Conservation (phyloP, 2,888 invertebrate species). For the Ormyrus thymus region DNA sequence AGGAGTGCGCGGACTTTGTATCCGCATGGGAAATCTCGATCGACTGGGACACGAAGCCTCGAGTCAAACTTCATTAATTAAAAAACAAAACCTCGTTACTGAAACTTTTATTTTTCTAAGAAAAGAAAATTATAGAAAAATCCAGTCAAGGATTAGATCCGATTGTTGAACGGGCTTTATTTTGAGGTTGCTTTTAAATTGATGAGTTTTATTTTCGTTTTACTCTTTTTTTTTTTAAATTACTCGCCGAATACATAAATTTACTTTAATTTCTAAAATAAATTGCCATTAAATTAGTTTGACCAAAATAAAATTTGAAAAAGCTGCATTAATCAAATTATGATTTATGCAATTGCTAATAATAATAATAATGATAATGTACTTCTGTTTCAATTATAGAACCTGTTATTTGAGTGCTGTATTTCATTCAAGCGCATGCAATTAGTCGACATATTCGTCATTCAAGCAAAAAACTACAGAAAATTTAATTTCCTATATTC, state of each 20-base stretch:
- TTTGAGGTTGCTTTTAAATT: too few species aligned
- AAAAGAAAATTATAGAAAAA: neutral
- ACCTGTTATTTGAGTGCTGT: neutral
- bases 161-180: too few species aligned
- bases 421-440: constrained; percentile 7
- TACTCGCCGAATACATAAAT: too few species aligned
- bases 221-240: too few species aligned
- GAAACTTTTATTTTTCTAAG: neutral
- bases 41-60: neutral
- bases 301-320: too few species aligned
- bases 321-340: too few species aligned
- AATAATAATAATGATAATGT: neutral
- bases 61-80: constrained; percentile 19
- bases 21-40: constrained; percentile 36
- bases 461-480: neutral
- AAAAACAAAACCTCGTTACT: neutral
- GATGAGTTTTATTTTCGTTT: too few species aligned
- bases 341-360: too few species aligned
- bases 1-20: constrained; percentile 10
- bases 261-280: too few species aligned
- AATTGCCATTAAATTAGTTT: too few species aligned
- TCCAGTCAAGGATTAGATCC: neutral
- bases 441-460: constrained; percentile 6
- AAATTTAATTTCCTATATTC: constrained; percentile 22
- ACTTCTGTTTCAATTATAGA: constrained; percentile 13